phyloP scores from a whole-genome alignment of 2,888 invertebrate species.

The Drosophila helvetica region DNA sequence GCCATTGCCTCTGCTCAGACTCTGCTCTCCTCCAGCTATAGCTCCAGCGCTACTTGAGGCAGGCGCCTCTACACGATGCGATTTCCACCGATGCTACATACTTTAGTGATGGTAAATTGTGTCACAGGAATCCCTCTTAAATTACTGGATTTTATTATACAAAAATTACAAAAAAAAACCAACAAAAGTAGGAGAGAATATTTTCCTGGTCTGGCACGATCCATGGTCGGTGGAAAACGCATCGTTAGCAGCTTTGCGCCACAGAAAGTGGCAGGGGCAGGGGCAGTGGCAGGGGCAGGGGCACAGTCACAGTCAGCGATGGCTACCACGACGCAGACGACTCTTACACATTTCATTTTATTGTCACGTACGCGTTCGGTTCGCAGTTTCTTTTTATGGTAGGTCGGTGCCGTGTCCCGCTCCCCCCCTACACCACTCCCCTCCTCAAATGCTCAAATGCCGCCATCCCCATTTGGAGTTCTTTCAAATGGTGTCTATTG shows the following conservation, averaged over 20 bases:
- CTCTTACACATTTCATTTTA: slow-evolving; percentile 78
- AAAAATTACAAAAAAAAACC: too few relatives aligned
- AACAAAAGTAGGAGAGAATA: neutral
- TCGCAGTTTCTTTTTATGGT: slow-evolving; percentile 69
- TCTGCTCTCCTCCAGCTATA: neutral
- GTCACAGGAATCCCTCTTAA: too few relatives aligned
- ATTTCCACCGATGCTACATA: neutral
- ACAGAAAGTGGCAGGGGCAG: slow-evolving; percentile 21
- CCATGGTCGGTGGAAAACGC: neutral
- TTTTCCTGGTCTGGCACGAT: neutral
- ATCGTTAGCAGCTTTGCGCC: slow-evolving; percentile 5
- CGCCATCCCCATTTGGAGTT: neutral
- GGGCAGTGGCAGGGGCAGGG: slow-evolving; percentile 32
- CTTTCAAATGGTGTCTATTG: slow-evolving; percentile 60
- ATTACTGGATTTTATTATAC: too few relatives aligned
- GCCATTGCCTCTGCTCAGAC: neutral
- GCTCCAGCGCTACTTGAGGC: too few relatives aligned
- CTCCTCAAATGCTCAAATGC: too few relatives aligned
- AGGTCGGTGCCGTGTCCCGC: slow-evolving; percentile 43
- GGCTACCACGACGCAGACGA: slow-evolving; percentile 29
- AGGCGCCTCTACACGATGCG: neutral
- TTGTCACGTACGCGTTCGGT: slow-evolving; percentile 76
- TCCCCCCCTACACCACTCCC: slow-evolving; percentile 10
- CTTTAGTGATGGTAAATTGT: neutral
- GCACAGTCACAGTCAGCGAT: slow-evolving; percentile 30